Evolutionary conservation across 2,113 vertebrate species (phyloP), one percentile per base, ranked within the genome.

Genomic region (Gambusia affinis): DNA sequence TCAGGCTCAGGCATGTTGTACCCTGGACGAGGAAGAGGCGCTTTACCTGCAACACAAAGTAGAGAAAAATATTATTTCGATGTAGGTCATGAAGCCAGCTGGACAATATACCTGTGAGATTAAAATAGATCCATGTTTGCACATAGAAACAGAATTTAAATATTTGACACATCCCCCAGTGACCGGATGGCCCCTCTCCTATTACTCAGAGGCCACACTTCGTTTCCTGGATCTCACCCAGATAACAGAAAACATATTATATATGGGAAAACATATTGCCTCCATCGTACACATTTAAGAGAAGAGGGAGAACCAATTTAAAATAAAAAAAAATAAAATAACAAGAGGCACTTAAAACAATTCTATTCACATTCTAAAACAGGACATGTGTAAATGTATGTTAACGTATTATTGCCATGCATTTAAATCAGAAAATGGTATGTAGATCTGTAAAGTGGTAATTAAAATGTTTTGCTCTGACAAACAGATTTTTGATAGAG

Each of bases 1-100:
- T 98, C 93, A 60, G 97, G 97, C 66, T 97, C 96, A 28, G 96
- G 95, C 70, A 95, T 92, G 80, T 96, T 94, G 91, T 94, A 98
- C 64, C 95, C 95, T 1, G 96, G 93, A 66, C 97, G 96, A 1
- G 97, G 96, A 90, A 97, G 79, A 4, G 97, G 96, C 81, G 96
- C 95, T 88, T 97, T 97, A 70, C 97, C 97, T 98, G 85, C 67
- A 82, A 63, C 57, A 28, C 3, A 24, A 54, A 62, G 1, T 11
- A n/a, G 22, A 47, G 0, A 3, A 17, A 57, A 2, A 54, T 29
- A 29, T 4, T 8, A 0, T 63, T 69, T 33, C 78, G n/a, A 64
- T 71, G 37, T 2, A 28, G 28, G 22, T 83, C 15, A 27, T 64
- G 68, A 39, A 27, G 15, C 15, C 27, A 14, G 51, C 28, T 3